Percentiles rank a stretch among this genome's conserved stretches.
Conservation (phyloP, 2,113 vertebrate species). For the Carassius gibelio region DNA sequence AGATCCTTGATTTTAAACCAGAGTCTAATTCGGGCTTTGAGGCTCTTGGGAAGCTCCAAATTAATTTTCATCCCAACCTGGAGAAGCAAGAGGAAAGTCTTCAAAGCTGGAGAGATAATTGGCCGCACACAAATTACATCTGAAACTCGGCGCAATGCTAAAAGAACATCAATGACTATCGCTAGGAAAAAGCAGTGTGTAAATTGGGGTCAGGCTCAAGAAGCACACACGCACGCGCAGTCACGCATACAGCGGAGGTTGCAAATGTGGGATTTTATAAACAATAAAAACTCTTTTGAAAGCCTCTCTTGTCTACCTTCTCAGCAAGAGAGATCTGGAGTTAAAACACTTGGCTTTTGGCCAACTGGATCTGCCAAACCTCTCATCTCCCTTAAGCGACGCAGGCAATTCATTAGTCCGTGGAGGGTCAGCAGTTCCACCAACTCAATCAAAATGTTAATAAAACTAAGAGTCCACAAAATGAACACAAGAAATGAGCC, state of each 20-base stretch:
- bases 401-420: slow-evolving; percentile 69
- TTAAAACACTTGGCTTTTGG: too few species aligned
- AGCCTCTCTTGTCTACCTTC: slow-evolving; percentile 8
- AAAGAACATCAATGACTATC: slow-evolving; percentile 58
- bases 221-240: slow-evolving; percentile 11
- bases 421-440: slow-evolving; percentile 75
- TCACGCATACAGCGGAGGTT: background rate
- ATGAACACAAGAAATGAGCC: slow-evolving; percentile 52
- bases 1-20: slow-evolving; percentile 39
- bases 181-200: slow-evolving; percentile 59
- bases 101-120: slow-evolving; percentile 49
- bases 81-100: slow-evolving; percentile 28
- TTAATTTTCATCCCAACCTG: slow-evolving; percentile 46
- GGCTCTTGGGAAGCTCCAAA: slow-evolving; percentile 39
- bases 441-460: slow-evolving; percentile 79
- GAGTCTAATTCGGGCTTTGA: slow-evolving; percentile 36
- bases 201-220: slow-evolving; percentile 65
- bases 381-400: slow-evolving; percentile 65
- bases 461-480: slow-evolving; percentile 74
- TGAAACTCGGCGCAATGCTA: slow-evolving; percentile 24
- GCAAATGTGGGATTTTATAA: slow-evolving; percentile 33
- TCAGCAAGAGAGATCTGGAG: too few species aligned
- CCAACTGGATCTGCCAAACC: slow-evolving; percentile 72
- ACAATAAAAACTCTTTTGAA: slow-evolving; percentile 27
- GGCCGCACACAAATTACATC: slow-evolving; percentile 39